A percentile compares a stretch with the other conserved stretches of the same genome.
Conservation (phyloP, 2,113 vertebrate species). For the Pelobates fuscus region DNA sequence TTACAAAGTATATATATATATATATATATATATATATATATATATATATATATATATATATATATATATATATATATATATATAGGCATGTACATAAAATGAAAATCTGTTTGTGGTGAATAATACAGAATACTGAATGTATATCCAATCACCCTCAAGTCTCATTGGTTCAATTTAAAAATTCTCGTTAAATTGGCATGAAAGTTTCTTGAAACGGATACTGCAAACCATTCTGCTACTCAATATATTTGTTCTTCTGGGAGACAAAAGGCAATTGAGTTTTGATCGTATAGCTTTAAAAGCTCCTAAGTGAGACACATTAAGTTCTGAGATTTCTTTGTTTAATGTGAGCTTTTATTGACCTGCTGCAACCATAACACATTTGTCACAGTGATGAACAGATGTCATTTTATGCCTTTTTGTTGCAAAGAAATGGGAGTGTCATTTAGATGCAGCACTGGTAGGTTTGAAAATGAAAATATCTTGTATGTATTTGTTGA, state of each 20-base stretch:
- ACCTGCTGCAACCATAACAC: constrained; percentile 29
- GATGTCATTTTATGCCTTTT: constrained; percentile 38
- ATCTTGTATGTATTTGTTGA: no score
- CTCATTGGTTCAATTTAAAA: constrained; percentile 27
- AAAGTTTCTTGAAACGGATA: constrained; percentile 31
- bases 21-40: no score
- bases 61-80: no score
- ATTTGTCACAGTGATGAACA: constrained; percentile 45
- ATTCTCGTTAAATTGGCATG: constrained; percentile 36
- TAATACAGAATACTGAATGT: constrained; percentile 15
- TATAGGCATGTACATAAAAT: no score
- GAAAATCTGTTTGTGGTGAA: no score
- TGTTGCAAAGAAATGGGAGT: constrained; percentile 19
- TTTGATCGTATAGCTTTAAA: constrained; percentile 42
- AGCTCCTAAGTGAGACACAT: constrained; percentile 40
- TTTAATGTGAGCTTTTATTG: constrained; percentile 46
- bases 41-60: no score
- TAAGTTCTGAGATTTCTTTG: constrained; percentile 28
- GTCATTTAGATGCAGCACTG: constrained; percentile 33
- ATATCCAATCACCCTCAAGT: constrained; percentile 8
- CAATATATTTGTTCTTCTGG: constrained; percentile 41
- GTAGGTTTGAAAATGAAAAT: constrained; percentile 2
- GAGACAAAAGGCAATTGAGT: constrained; percentile 40
- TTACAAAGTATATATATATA: no score
- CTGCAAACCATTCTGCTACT: constrained; percentile 32